These are phyloP conservation scores for Drosophila ohnishii DNA, from an alignment of 1,140 invertebrate genomes.

Conservation along the genomic window DNA sequence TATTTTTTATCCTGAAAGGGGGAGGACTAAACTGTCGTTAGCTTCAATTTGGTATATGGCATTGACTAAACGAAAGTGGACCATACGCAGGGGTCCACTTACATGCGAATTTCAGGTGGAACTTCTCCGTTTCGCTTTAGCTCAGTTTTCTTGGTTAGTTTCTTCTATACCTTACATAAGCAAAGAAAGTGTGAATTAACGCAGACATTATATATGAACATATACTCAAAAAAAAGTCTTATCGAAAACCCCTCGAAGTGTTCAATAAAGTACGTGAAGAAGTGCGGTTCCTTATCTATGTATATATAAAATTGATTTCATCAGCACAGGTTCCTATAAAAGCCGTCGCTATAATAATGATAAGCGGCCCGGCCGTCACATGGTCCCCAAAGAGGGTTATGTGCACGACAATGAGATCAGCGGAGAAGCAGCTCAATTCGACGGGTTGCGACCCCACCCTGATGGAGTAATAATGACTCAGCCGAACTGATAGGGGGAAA, in stretches of 20 bases:
- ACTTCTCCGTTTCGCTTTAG: not conserved
- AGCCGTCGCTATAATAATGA: constrained; percentile 34
- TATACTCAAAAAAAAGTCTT: constrained; percentile 26
- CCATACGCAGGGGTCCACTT: not conserved
- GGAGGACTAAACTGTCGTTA: constrained; percentile 44
- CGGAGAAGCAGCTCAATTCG: not conserved
- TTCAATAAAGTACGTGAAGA: constrained; percentile 44
- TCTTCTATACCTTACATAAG: constrained; percentile 18
- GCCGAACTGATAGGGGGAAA: constrained; percentile 6
- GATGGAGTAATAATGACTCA: constrained; percentile 25
- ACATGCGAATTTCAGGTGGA: not conserved
- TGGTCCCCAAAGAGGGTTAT: constrained; percentile 32
- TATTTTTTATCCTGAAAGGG: constrained; percentile 42
- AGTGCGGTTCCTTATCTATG: constrained; percentile 45
- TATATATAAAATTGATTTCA: constrained; percentile 50
- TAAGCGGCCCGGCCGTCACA: constrained; percentile 57
- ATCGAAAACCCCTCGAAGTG: constrained; percentile 47
- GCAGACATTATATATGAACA: constrained; percentile 3
- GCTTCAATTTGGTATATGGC: constrained; percentile 35
- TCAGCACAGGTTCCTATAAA: constrained; percentile 46
- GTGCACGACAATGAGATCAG: constrained; percentile 20
- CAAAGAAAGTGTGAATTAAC: constrained; percentile 18
- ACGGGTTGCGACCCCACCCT: constrained; percentile 8
- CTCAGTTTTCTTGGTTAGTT: not conserved
- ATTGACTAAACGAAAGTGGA: constrained; percentile 30